phyloP scores from a whole-genome alignment of 2,888 invertebrate genomes.

The Harpalus rufipes region DNA sequence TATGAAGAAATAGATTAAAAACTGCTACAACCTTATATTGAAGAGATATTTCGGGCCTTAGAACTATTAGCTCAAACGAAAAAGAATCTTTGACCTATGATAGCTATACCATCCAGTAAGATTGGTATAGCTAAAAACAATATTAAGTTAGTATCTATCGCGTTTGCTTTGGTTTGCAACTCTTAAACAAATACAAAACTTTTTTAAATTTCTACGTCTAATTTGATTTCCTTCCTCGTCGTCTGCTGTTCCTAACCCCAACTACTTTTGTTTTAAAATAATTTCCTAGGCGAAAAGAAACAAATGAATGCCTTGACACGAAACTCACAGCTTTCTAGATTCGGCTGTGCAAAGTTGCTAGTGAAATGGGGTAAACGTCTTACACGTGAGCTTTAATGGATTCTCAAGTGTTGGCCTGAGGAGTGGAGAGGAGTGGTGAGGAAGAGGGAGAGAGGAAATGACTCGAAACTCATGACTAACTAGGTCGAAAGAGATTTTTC shows the following conservation, averaged over 20 bases:
- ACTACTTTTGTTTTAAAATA: background rate
- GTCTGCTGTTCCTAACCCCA: background rate
- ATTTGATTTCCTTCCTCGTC: background rate
- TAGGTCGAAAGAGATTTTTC: background rate
- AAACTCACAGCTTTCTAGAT: background rate
- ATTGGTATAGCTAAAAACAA: too few relatives aligned
- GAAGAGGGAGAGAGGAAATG: background rate
- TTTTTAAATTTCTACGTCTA: background rate
- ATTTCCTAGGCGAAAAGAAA: constrained; percentile 2
- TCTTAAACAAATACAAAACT: background rate
- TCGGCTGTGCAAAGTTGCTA: background rate
- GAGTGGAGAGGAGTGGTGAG: background rate
- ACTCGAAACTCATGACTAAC: background rate
- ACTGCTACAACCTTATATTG: too few relatives aligned
- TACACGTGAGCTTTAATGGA: constrained; percentile 57
- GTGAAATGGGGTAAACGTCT: constrained; percentile 32
- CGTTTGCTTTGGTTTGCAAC: background rate
- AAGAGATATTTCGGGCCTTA: too few relatives aligned
- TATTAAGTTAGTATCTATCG: too few relatives aligned
- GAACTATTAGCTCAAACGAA: too few relatives aligned
- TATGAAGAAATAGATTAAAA: too few relatives aligned
- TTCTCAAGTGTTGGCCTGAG: constrained; percentile 34
- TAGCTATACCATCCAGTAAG: too few relatives aligned
- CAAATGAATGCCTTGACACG: background rate
- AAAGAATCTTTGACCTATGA: too few relatives aligned